Percentiles rank a stretch among this genome's conserved stretches.
phyloP scores from a whole-genome alignment of 2,888 invertebrate species.

The Apoderus coryli region DNA sequence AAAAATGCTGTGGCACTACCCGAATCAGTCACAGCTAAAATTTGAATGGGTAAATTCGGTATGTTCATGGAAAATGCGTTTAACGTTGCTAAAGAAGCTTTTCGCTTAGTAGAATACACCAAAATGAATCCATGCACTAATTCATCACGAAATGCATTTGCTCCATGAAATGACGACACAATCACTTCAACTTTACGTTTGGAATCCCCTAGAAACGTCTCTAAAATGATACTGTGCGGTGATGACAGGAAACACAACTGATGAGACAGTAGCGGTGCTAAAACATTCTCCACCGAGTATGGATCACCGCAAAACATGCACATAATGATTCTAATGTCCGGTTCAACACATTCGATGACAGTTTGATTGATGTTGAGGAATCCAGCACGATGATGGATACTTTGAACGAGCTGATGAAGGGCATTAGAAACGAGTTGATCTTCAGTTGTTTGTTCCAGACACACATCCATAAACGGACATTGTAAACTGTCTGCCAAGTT shows the following conservation, averaged over 20 bases:
- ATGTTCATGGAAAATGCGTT: conserved; percentile 90
- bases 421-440: conserved; percentile 55
- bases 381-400: conserved; percentile 64
- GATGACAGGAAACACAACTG: conserved; percentile 76
- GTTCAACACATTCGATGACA: conserved; percentile 59
- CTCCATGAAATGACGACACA: conserved; percentile 88
- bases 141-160: conserved; percentile 81
- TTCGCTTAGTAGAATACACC: conserved; percentile 87
- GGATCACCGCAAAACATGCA: conserved; percentile 96
- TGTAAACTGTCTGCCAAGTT: conserved; percentile 78
- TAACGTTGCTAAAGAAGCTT: conserved; percentile 84
- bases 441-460: conserved; percentile 48
- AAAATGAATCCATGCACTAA: conserved; percentile 90
- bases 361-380: conserved; percentile 58
- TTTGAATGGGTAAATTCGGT: conserved; percentile 84
- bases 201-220: conserved; percentile 82
- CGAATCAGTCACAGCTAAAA: conserved; percentile 83
- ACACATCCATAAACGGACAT: conserved; percentile 74
- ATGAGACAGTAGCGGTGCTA: conserved; percentile 75
- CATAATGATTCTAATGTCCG: conserved; percentile 83
- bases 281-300: conserved; percentile 76
- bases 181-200: conserved; percentile 81
- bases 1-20: conserved; percentile 83
- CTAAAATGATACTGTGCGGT: conserved; percentile 76
- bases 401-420: conserved; percentile 56